Evolutionary conservation across 2,797 vertebrate genomes (phyloP), one percentile per base, ranked within the genome.

Genomic region (Mus caroli): DNA sequence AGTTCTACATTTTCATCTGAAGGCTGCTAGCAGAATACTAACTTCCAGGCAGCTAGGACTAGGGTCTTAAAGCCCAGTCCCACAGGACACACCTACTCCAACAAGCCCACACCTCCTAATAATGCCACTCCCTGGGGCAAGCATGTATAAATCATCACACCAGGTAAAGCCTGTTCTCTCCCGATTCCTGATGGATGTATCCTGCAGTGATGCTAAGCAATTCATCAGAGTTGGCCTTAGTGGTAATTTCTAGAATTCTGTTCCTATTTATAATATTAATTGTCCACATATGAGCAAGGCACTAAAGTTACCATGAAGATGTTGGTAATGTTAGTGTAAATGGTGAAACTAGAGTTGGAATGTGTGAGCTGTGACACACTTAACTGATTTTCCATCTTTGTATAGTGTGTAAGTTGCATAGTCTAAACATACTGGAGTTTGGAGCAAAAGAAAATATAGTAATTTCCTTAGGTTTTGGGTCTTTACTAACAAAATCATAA

Each of bases 251-350:
- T 92, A 97, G 92, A 90, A 97, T 90, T 4, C 4, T 97, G 12
- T 93, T 96, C 85, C 79, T 92, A 95, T 76, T 0, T 24, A 19
- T 95, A 97, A 96, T 96, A 97, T 85, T 26, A 95, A 84, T 95
- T 26, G 46, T 94, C 37, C 93, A 88, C 9, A 58, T 96, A 64
- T 96, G 73, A 98, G 75, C 67, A 92, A 85, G 92, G 95, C 34
- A 91, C 92, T 97, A 98, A 97, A 97, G 97, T 93, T 98, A 28
- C 56, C 94, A 78, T 79, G 88, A 98, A 95, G 28, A 40, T 87
- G 77, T 96, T 96, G 79, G 77, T 62, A 97, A 34, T 52, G 83
- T 58, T 67, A 95, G 58, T 26, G 96, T 78, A 97, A 97, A 94
- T 24, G 20, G 2, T 88, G 34, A 98, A 95, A 62, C 3, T 75